These are phyloP conservation scores for Eciton burchellii DNA, from an alignment of 1,140 invertebrate species.

Conservation along the genomic window DNA sequence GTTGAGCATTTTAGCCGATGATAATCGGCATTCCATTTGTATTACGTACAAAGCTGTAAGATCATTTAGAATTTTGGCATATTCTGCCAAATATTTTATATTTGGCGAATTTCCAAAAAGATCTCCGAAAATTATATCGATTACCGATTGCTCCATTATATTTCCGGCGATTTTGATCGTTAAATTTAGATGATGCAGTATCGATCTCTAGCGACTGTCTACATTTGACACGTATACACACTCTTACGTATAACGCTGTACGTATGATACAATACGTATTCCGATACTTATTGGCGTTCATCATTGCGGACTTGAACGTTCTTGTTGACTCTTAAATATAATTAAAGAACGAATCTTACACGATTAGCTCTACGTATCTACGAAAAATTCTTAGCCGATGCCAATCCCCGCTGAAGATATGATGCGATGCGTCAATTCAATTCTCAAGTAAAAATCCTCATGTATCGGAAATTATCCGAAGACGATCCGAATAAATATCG, in stretches of 20 bases:
- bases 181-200: neutral
- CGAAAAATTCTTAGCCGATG: constrained; percentile 25
- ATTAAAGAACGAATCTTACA: constrained; percentile 6
- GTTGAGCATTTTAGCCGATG: neutral
- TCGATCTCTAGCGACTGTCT: neutral
- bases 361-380: constrained; percentile 18
- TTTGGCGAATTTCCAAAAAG: constrained; percentile 1
- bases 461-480: neutral
- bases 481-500: neutral
- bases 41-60: neutral
- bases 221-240: neutral
- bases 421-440: constrained; percentile 14
- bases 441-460: constrained; percentile 8
- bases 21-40: constrained; percentile 10
- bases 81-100: neutral
- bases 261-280: neutral
- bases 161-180: constrained; percentile 18
- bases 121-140: constrained; percentile 9
- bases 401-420: constrained; percentile 1
- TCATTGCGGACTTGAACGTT: constrained; percentile 24
- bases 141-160: neutral
- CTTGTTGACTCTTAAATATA: constrained; percentile 50
- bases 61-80: constrained; percentile 11
- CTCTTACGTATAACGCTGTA: neutral
- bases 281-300: constrained; percentile 23